Evolutionary conservation across 2,888 invertebrate species (phyloP).

Genomic region (Caenorhabditis sp.): DNA sequence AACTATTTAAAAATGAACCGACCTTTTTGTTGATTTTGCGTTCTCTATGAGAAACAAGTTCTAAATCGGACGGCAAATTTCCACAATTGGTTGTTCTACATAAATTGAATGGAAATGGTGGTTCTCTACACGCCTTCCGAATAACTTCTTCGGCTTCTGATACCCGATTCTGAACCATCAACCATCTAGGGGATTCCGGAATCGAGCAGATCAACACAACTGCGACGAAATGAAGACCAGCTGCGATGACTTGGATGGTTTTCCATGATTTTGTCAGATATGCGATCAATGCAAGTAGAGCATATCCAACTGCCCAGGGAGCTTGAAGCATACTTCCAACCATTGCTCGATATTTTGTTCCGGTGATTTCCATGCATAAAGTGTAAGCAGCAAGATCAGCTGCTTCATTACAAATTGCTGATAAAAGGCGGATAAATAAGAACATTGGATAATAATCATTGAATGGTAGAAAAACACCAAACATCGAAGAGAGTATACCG

Average conservation of each 20-base stretch:
- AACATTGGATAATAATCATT: conserved; percentile 64
- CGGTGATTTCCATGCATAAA: conserved; percentile 71
- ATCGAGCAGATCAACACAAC: conserved; percentile 69
- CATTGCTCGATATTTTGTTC: conserved; percentile 67
- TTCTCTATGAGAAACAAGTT: conserved; percentile 67
- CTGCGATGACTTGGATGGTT: conserved; percentile 68
- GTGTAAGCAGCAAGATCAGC: conserved; percentile 71
- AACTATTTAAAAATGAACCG: too few relatives aligned
- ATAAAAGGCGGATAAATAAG: conserved; percentile 61
- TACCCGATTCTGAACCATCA: conserved; percentile 68
- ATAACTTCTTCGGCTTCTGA: conserved; percentile 70
- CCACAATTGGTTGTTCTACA: conserved; percentile 65
- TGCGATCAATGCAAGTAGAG: conserved; percentile 69
- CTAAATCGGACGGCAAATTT: conserved; percentile 68
- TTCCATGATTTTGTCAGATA: conserved; percentile 70
- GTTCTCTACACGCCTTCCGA: conserved; percentile 67
- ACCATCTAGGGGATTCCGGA: conserved; percentile 70
- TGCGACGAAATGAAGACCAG: conserved; percentile 66
- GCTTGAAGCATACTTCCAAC: conserved; percentile 70
- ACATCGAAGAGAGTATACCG: conserved; percentile 70
- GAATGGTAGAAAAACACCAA: conserved; percentile 70
- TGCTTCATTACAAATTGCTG: conserved; percentile 66
- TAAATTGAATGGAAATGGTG: conserved; percentile 68
- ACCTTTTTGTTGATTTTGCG: conserved; percentile 53
- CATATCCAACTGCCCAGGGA: conserved; percentile 71